Evolutionary conservation across 30 jellyfish, hydroid and myxozoan species (phyloP).

Genomic region (Aurelia aurita): DNA sequence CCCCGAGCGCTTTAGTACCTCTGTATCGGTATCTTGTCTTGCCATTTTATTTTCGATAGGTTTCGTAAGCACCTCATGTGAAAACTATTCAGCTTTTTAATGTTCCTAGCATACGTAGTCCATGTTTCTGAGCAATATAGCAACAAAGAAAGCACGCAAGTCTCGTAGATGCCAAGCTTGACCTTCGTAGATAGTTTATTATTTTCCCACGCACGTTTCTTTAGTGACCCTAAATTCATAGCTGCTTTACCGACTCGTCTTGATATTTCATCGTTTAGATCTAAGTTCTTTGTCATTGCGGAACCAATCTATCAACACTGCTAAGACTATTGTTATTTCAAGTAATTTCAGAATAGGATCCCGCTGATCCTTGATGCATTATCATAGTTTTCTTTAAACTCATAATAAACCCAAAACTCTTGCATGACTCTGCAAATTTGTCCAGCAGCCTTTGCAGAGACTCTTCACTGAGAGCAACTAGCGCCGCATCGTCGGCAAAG

Average conservation of each 20-base stretch:
- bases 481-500: too few relatives aligned
- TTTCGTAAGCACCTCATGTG: conserved; percentile 3
- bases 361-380: conserved; percentile 54
- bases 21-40: conserved; percentile 23
- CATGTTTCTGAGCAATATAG: conserved; percentile 30
- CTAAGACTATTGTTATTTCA: conserved; percentile 16
- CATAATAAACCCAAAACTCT: conserved; percentile 17
- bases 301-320: conserved; percentile 48
- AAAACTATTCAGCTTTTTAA: neutral
- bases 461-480: too few relatives aligned
- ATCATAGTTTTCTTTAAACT: conserved; percentile 38
- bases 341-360: conserved; percentile 30
- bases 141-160: neutral
- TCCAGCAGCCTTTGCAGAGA: too few relatives aligned
- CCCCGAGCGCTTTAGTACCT: neutral
- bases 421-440: too few relatives aligned
- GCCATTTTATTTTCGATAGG: conserved; percentile 6
- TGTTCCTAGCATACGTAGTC: conserved; percentile 10
- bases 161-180: neutral
- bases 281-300: conserved; percentile 1
- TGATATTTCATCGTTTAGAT: conserved; percentile 11
- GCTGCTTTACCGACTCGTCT: conserved; percentile 29
- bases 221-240: conserved; percentile 17
- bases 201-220: conserved; percentile 26
- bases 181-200: conserved; percentile 18